Conservation (phyloP, 2,113 vertebrate genomes). For the Pelodiscus sinensis region DNA sequence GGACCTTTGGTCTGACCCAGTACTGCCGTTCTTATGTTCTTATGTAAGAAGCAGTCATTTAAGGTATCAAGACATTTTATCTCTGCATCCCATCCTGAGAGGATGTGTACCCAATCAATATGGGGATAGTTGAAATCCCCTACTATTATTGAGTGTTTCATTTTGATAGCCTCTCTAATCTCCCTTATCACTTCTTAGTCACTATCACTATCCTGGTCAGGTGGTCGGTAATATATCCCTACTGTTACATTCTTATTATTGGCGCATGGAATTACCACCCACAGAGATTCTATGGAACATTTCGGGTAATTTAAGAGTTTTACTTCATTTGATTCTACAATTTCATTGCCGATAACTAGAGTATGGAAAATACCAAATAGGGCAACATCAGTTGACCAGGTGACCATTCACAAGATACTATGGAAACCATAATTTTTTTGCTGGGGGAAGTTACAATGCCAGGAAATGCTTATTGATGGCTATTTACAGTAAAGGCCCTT, state of each 20-base stretch:
- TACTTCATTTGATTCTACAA: background rate
- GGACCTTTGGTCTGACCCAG: no score
- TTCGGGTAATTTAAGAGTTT: background rate
- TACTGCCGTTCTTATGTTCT: no score
- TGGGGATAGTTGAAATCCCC: no score
- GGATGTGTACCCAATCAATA: no score
- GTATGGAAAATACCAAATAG: background rate
- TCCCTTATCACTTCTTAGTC: background rate
- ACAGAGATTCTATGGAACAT: no score
- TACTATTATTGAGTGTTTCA: background rate
- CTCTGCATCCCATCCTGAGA: no score
- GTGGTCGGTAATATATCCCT: background rate
- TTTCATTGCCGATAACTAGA: background rate
- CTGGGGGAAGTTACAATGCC: background rate
- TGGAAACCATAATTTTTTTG: background rate
- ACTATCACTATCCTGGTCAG: background rate
- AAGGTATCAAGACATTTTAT: no score
- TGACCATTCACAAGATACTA: rapidly evolving
- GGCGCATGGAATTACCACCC: no score
- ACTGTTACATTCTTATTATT: no score
- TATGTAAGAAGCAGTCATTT: no score
- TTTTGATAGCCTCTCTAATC: background rate
- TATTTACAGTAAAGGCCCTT: background rate
- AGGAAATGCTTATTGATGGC: background rate
- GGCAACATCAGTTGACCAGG: background rate